These are phyloP conservation scores for Condylura cristata DNA, from an alignment of 2,113 vertebrate species.

Conservation along the genomic window DNA sequence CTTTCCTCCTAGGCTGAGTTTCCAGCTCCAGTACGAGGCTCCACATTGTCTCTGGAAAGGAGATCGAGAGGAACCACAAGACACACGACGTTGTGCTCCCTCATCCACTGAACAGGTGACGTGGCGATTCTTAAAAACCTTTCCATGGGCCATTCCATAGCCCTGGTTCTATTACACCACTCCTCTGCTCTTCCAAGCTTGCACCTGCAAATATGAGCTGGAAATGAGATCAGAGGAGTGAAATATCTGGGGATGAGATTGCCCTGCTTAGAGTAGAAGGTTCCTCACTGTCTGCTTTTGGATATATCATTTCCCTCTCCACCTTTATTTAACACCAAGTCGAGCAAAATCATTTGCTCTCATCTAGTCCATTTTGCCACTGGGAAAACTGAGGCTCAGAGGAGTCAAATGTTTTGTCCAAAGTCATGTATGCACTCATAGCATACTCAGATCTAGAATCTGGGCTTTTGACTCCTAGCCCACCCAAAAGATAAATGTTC, in stretches of 20 bases:
- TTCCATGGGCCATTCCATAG: background rate
- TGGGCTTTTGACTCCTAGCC: background rate
- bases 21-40: background rate
- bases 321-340: background rate
- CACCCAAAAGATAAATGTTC: background rate
- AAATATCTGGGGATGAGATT: background rate
- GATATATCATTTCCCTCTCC: background rate
- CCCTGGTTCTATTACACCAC: background rate
- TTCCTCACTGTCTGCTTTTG: background rate
- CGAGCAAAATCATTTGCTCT: background rate
- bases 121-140: background rate
- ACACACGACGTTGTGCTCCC: rapidly evolving
- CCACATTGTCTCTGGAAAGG: background rate
- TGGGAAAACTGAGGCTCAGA: background rate
- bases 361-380: background rate
- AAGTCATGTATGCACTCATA: background rate
- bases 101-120: background rate
- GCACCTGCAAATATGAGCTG: background rate
- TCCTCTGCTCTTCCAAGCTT: background rate
- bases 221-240: background rate
- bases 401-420: background rate
- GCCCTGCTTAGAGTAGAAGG: background rate
- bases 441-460: background rate
- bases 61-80: background rate
- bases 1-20: background rate